Conservation (phyloP, 2,113 vertebrate species). For the Etia nguti region DNA sequence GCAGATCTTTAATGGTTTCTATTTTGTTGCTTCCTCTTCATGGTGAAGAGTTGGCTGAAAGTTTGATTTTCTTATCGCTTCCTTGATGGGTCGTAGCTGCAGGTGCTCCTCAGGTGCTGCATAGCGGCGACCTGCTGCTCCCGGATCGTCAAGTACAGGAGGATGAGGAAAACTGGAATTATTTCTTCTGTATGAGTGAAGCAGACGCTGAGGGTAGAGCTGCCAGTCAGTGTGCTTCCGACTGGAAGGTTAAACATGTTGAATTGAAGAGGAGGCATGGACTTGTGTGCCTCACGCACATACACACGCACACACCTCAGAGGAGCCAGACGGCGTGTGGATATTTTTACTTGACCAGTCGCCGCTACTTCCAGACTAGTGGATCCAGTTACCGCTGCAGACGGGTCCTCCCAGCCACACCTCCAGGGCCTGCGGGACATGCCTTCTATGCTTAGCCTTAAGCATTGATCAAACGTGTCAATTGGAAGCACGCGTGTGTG, state of each 20-base stretch:
- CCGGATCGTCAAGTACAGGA: background rate
- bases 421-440: background rate
- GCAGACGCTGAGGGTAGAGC: background rate
- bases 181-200: background rate
- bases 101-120: background rate
- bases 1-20: background rate
- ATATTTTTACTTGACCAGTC: slow-evolving; percentile 35
- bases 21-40: background rate
- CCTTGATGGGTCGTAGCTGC: background rate
- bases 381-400: slow-evolving; percentile 3
- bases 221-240: background rate
- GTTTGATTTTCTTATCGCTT: background rate
- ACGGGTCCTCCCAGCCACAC: background rate
- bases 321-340: background rate
- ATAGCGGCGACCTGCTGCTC: background rate
- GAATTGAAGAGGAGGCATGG: background rate
- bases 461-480: background rate
- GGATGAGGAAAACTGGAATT: background rate
- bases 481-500: background rate
- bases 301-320: background rate
- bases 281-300: background rate
- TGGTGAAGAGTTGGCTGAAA: background rate
- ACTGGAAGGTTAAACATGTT: background rate
- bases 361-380: background rate
- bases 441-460: background rate